These are phyloP conservation scores for Miniopterus natalensis DNA, from an alignment of 2,113 vertebrate genomes.

Conservation along the genomic window DNA sequence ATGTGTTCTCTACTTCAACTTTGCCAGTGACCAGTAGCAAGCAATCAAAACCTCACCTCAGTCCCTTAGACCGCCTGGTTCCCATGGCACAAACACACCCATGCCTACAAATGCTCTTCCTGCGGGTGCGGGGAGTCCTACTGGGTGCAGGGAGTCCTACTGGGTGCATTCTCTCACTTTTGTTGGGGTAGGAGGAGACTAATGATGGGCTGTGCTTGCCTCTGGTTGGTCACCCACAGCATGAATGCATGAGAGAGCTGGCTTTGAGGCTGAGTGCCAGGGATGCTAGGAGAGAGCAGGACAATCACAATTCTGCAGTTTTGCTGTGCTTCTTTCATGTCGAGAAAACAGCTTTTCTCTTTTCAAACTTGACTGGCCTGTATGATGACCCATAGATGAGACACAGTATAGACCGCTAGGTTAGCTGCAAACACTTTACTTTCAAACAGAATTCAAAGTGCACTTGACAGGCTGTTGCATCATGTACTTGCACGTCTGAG, in stretches of 20 bases:
- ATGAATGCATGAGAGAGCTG: background rate
- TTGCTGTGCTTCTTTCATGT: constrained; percentile 18
- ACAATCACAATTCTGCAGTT: background rate
- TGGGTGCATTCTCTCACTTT: background rate
- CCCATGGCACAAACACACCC: background rate
- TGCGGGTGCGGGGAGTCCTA: background rate
- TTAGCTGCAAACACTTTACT: constrained; percentile 67
- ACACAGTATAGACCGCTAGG: constrained; percentile 21
- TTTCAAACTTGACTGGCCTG: background rate
- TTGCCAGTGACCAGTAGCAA: background rate
- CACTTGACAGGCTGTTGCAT: constrained; percentile 63
- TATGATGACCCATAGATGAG: background rate
- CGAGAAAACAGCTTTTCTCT: constrained; percentile 13
- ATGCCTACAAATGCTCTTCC: background rate
- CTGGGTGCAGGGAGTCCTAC: background rate
- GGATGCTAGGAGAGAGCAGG: background rate
- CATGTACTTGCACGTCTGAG: constrained; percentile 41
- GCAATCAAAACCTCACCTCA: background rate
- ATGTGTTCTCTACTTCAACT: background rate
- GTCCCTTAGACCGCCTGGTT: background rate
- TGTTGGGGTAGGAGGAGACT: background rate
- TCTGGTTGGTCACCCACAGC: background rate
- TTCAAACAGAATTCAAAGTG: constrained; percentile 65
- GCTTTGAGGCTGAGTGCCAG: background rate
- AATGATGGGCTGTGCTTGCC: background rate